Conservation (phyloP, 2,113 vertebrate species). For the Lepus europaeus region DNA sequence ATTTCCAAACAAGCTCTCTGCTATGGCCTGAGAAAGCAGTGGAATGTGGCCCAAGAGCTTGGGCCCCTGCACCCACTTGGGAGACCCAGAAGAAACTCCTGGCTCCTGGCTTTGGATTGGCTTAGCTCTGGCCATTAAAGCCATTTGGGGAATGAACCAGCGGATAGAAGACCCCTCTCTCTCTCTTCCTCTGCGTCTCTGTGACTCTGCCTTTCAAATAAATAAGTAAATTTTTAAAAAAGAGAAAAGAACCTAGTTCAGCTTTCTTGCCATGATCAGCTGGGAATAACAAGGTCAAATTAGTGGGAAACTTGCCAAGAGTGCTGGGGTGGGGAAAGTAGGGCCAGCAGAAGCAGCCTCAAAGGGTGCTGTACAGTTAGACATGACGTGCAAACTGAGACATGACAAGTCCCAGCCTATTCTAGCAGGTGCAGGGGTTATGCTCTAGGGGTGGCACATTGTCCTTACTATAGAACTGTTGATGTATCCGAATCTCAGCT, state of each 20-base stretch:
- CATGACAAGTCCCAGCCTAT: neutral
- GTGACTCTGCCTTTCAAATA: no score
- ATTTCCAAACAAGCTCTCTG: no score
- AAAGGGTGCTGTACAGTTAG: neutral
- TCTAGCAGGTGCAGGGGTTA: neutral
- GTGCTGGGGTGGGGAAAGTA: neutral
- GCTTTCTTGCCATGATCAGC: slow-evolving; percentile 35
- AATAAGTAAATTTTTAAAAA: no score
- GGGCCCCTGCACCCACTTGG: no score
- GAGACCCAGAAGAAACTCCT: no score
- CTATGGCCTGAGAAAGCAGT: no score
- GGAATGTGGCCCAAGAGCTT: no score
- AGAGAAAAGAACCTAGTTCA: neutral
- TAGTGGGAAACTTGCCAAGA: slow-evolving; percentile 46
- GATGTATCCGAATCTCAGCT: neutral
- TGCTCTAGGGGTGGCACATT: neutral
- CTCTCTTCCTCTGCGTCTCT: no score
- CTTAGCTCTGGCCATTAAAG: no score
- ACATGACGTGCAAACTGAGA: slow-evolving; percentile 42
- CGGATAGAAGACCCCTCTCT: no score
- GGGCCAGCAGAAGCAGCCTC: neutral
- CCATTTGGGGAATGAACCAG: no score
- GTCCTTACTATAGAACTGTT: neutral
- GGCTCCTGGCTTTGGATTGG: no score
- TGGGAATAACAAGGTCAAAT: slow-evolving; percentile 24